Base-by-base conservation (phyloP, 30 jellyfish, hydroid and myxozoan genomes). In the Cassiopea andromeda region DNA sequence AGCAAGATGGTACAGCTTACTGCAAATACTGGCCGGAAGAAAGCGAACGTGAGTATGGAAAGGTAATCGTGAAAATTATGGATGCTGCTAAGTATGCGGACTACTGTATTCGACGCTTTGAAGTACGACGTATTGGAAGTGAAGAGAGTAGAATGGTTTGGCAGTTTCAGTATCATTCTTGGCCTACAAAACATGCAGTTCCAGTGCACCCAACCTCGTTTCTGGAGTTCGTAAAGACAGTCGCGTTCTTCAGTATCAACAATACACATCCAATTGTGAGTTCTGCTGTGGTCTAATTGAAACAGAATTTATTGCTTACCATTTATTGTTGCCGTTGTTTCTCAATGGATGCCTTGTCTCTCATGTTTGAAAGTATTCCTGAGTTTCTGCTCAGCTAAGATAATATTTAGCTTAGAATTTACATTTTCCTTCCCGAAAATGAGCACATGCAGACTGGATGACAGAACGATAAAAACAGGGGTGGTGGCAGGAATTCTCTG, bases 141-240 rank as follows among this genome's bases (percentile, higher is more conserved):
- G 60, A 60, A 13, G 96, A 71, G 48, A 57, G 50, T 2, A 73
- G 95, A 50, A 3, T 85, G 60, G 79, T 94, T 16, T 38, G 81
- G 68, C 98, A 89, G 58, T 94, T 87, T 60, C 95, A 89, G 57
- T 94, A 73, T 67, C 75, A 85, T 38, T 10, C 97, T 12, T 94
- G 98, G 98, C 98, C 98, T 2, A 38, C 96, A 49, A 81, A 71
- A 3, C 89, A 78, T 66, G 27, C 71, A 0, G 87, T 87, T 5
- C 98, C 98, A 4, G 74, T 78, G 14, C 81, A 84, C 54, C 88
- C 97, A 16, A 75, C 94, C 73, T 74, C 96, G 66, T 94, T 94
- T 73, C 58, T 94, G 83, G 95, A 94, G 1, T 94, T 94, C 60
- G 91, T 89, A 18, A 81, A 88, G 79, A 80, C 43, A 7, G 95